Base-by-base conservation (phyloP, 2,113 vertebrate species). In the Cyprinodon variegatus region DNA sequence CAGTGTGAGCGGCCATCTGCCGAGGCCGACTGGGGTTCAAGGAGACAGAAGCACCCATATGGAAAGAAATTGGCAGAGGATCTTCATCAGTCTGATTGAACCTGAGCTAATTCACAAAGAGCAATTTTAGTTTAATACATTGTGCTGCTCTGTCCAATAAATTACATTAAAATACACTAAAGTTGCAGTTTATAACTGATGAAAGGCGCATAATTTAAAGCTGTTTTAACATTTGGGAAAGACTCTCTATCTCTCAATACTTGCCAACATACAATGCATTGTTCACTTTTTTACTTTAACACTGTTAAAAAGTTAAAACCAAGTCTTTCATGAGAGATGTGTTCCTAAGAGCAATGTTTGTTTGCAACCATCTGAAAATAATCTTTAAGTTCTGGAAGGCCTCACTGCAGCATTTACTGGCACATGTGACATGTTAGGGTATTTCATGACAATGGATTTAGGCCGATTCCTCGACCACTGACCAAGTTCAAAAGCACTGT, bases 351-450 rank as follows among this genome's bases (percentile, higher is more conserved):
- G 29, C 29, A 29, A 29, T 29, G 29, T 39, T 38, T 38, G 41
- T 38, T 39, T 57, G 69, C 77, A 79, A 72, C 70, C 64, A 22
- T 13, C 40, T 74, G 41, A 76, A 39, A 17, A 4, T 9, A 59
- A 63, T 66, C 72, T 4, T 70, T 74, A 41, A 62, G 79, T 72
- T 68, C 86, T 89, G 88, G 75, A 78, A 61, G 80, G 70, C 62
- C 37, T 91, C 88, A 68, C 5, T 45, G 14, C 59, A n/a, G 48
- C 60, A 70, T 43, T 65, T 85, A 63, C 70, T 64, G 72, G 83
- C 88, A 81, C 64, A 57, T 41, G 71, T 85, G 87, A 83, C 77
- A 78, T 87, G 88, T 85, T 82, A 72, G 86, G 76, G 74, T 82
- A 48, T 81, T 83, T 78, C 70, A 62, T 61, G 90, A 87, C 87